Conservation (phyloP, 2,113 vertebrate species). For the Perca fluviatilis region DNA sequence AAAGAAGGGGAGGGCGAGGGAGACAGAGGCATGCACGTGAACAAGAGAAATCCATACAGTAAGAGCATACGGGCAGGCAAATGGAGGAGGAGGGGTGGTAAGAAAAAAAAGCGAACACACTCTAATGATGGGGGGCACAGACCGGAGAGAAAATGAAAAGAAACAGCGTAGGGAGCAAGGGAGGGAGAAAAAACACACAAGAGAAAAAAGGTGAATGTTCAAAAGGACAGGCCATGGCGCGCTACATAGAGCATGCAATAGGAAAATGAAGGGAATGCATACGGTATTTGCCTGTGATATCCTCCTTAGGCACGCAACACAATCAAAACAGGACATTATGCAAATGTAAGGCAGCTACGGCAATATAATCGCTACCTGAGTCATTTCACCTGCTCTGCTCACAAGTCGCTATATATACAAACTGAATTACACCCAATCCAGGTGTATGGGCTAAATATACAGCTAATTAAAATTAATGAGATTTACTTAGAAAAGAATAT, state of each 20-base stretch:
- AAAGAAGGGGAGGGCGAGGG: conserved; percentile 54
- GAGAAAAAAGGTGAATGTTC: conserved; percentile 40
- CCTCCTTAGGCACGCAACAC: conserved; percentile 55
- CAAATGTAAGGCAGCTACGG: conserved; percentile 54
- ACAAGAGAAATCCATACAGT: conserved; percentile 70
- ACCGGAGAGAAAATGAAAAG: conserved; percentile 64
- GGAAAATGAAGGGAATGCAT: conserved; percentile 64
- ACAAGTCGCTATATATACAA: conserved; percentile 44
- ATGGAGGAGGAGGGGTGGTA: conserved; percentile 38
- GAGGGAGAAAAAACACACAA: conserved; percentile 19
- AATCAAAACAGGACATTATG: conserved; percentile 73
- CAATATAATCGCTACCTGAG: conserved; percentile 60
- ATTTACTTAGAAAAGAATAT: conserved; percentile 82
- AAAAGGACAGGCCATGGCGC: conserved; percentile 39
- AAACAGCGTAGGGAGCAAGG: conserved; percentile 28
- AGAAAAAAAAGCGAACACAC: conserved; percentile 12
- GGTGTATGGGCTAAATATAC: conserved; percentile 80
- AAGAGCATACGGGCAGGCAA: conserved; percentile 39
- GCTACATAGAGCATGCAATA: conserved; percentile 52
- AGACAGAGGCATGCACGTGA: conserved; percentile 56
- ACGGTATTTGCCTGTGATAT: conserved; percentile 62
- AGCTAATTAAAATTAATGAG: conserved; percentile 85
- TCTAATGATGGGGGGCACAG: conserved; percentile 68
- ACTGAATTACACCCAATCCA: conserved; percentile 67
- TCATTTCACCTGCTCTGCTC: conserved; percentile 65